Conservation (phyloP, 2,888 invertebrate species). For the Deilephila elpenor region DNA sequence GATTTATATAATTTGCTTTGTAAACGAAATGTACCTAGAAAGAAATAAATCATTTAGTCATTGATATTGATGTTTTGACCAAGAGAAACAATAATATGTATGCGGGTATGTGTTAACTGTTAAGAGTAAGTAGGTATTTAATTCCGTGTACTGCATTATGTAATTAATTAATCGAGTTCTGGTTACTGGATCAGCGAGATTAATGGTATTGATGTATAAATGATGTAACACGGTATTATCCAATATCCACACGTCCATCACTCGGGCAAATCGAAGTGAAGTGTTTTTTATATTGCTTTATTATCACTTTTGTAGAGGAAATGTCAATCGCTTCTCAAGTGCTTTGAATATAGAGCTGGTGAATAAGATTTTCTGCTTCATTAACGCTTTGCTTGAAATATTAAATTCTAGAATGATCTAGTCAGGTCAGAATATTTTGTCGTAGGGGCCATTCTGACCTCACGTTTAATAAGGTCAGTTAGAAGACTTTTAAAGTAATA, state of each 20-base stretch:
- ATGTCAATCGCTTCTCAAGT: no score
- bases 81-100: not conserved
- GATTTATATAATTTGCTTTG: no score
- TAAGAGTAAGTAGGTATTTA: not conserved
- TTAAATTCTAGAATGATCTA: no score
- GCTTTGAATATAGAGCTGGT: no score
- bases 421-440: no score
- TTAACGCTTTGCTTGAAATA: no score
- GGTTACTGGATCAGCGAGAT: slow-evolving; percentile 10
- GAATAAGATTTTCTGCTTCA: no score
- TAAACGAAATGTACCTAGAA: no score
- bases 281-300: not conserved
- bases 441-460: no score
- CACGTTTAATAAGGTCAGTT: no score
- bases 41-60: no score
- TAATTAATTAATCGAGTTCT: slow-evolving; percentile 11
- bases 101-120: not conserved
- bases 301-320: not conserved
- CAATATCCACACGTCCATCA: not conserved
- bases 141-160: slow-evolving; percentile 2
- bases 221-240: not conserved
- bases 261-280: not conserved
- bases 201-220: not conserved
- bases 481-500: no score
- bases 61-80: not conserved